Evolutionary conservation across 2,888 invertebrate genomes (phyloP).

Genomic region (Mesochorus sp.): DNA sequence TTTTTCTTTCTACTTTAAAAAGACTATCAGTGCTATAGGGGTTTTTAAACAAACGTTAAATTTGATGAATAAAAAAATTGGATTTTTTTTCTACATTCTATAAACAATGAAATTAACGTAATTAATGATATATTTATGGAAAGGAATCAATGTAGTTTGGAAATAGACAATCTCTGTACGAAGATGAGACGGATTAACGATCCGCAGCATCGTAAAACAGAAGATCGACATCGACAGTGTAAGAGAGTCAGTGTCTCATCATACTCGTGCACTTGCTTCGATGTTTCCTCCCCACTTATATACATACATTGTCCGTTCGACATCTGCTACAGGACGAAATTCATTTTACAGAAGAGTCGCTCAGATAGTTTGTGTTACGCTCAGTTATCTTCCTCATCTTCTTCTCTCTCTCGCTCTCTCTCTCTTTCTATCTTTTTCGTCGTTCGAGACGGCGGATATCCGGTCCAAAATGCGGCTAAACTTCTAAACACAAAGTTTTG

Average conservation of each 20-base stretch:
- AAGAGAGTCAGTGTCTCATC: not conserved
- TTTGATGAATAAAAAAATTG: not conserved
- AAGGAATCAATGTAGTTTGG: conserved; percentile 34
- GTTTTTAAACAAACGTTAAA: not conserved
- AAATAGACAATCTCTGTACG: conserved; percentile 17
- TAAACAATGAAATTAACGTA: not conserved
- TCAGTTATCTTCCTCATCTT: conserved; percentile 6
- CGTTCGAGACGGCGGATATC: conserved; percentile 58
- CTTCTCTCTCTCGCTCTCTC: not conserved
- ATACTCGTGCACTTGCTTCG: conserved; percentile 18
- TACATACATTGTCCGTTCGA: conserved; percentile 50
- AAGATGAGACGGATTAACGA: conserved; percentile 57
- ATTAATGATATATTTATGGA: not conserved
- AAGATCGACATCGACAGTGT: conserved; percentile 29
- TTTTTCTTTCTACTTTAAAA: not conserved
- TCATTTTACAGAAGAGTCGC: conserved; percentile 57
- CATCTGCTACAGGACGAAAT: conserved; percentile 57
- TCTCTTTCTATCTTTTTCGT: conserved; percentile 4
- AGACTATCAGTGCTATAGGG: no score
- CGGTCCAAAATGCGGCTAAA: conserved; percentile 35
- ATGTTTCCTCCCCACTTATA: conserved; percentile 48
- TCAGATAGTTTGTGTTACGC: conserved; percentile 39
- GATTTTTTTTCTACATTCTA: not conserved
- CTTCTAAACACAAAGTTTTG: conserved; percentile 7
- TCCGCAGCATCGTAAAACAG: conserved; percentile 57